Evolutionary conservation across 2,888 invertebrate genomes (phyloP).

Genomic region (Neuroscelio doddi): DNA sequence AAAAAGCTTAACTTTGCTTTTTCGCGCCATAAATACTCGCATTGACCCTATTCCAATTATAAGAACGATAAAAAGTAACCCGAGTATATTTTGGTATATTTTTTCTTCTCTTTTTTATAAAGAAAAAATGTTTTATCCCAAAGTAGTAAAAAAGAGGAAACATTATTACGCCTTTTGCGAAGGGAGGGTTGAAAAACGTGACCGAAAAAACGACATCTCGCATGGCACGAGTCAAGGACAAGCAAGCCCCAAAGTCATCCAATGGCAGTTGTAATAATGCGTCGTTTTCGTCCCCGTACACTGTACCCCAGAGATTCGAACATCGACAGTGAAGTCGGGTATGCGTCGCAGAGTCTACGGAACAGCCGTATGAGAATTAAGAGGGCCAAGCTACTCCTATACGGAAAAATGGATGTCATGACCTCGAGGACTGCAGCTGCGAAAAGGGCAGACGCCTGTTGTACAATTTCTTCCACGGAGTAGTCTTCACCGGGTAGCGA

Average conservation of each 20-base stretch:
- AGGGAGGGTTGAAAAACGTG: conserved; percentile 6
- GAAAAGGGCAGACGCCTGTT: conserved; percentile 27
- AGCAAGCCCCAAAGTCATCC: background rate
- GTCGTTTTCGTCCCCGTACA: background rate
- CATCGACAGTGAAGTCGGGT: no score
- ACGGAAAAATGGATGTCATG: conserved; percentile 31
- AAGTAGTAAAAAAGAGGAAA: background rate
- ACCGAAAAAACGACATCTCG: conserved; percentile 12
- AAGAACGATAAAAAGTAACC: no score
- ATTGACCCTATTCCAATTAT: no score
- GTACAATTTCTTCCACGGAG: conserved; percentile 15
- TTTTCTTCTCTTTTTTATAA: background rate
- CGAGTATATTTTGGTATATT: no score
- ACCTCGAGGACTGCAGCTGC: conserved; percentile 33
- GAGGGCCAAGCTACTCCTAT: conserved; percentile 34
- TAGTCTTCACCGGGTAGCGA: conserved; percentile 8
- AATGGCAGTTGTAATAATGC: conserved; percentile 19
- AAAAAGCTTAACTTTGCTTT: no score
- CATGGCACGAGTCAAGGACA: conserved; percentile 11
- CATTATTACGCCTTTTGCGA: background rate
- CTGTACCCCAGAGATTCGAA: no score
- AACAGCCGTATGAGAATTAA: conserved; percentile 14
- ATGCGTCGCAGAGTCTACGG: no score
- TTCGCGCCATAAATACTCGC: no score
- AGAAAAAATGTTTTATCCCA: background rate